Conservation (phyloP, 2,888 invertebrate species). For the Acanthosoma haemorrhoidale region DNA sequence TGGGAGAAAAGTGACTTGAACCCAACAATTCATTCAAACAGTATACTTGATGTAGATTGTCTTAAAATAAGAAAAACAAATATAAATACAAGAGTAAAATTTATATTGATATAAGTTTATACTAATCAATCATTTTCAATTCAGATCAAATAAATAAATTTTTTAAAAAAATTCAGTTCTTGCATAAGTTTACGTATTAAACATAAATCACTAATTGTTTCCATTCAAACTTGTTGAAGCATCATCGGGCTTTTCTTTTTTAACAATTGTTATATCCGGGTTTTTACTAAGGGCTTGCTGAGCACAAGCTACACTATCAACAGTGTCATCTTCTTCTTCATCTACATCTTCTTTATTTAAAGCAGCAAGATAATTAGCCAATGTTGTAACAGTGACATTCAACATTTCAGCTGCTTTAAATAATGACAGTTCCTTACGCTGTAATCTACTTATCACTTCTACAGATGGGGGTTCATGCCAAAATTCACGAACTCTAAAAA, state of each 20-base stretch:
- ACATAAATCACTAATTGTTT: slow-evolving; percentile 20
- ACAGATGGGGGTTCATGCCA: slow-evolving; percentile 74
- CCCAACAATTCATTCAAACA: neutral
- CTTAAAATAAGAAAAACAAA: neutral
- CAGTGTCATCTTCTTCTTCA: slow-evolving; percentile 47
- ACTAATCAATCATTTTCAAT: neutral
- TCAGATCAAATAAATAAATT: slow-evolving; percentile 12
- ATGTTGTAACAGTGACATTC: slow-evolving; percentile 67
- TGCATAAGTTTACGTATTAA: neutral
- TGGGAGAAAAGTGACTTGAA: neutral
- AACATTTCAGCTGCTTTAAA: slow-evolving; percentile 69
- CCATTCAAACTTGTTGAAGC: slow-evolving; percentile 37
- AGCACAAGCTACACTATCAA: slow-evolving; percentile 38
- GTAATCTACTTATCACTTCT: slow-evolving; percentile 64
- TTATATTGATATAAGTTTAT: neutral
- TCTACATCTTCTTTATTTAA: slow-evolving; percentile 46
- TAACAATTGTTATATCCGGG: slow-evolving; percentile 57
- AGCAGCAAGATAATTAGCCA: slow-evolving; percentile 64
- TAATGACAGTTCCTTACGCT: slow-evolving; percentile 65
- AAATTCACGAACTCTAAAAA: slow-evolving; percentile 59
- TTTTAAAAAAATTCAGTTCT: neutral
- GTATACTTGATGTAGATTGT: neutral
- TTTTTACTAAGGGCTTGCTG: slow-evolving; percentile 44
- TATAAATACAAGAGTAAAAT: too few species aligned
- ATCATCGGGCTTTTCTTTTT: slow-evolving; percentile 49